These are phyloP conservation scores for Chloromyia formosa DNA, from an alignment of 2,888 invertebrate species.

Conservation along the genomic window DNA sequence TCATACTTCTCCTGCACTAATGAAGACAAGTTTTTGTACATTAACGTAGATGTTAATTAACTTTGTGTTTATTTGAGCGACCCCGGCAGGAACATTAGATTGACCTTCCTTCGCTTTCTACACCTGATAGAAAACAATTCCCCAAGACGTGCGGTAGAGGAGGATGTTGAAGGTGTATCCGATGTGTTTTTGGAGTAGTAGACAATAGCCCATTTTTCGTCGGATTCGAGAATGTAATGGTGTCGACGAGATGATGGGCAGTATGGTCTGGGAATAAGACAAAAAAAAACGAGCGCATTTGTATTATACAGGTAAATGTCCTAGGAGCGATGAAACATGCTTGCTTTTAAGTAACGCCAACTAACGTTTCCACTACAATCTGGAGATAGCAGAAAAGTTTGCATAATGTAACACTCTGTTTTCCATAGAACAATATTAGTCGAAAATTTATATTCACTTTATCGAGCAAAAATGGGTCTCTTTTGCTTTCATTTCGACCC, in stretches of 20 bases:
- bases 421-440: too few species aligned
- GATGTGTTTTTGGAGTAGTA: not conserved
- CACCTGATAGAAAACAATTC: not conserved
- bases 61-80: constrained; percentile 38
- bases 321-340: too few species aligned
- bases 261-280: too few species aligned
- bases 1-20: constrained; percentile 37
- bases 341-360: too few species aligned
- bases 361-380: too few species aligned
- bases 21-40: constrained; percentile 43
- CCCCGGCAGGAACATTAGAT: not conserved
- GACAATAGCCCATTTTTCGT: too few species aligned
- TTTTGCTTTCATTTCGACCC: not conserved
- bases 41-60: constrained; percentile 43
- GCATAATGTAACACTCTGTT: too few species aligned
- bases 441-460: not conserved
- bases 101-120: not conserved
- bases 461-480: not conserved
- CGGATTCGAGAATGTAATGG: too few species aligned
- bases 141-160: not conserved
- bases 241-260: too few species aligned
- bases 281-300: too few species aligned
- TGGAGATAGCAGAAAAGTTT: too few species aligned
- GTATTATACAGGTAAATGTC: too few species aligned
- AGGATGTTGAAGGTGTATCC: not conserved